Percentiles rank a stretch among this genome's conserved stretches.
phyloP scores from a whole-genome alignment of 1,140 invertebrate species.

The Drosophila fuyamai region DNA sequence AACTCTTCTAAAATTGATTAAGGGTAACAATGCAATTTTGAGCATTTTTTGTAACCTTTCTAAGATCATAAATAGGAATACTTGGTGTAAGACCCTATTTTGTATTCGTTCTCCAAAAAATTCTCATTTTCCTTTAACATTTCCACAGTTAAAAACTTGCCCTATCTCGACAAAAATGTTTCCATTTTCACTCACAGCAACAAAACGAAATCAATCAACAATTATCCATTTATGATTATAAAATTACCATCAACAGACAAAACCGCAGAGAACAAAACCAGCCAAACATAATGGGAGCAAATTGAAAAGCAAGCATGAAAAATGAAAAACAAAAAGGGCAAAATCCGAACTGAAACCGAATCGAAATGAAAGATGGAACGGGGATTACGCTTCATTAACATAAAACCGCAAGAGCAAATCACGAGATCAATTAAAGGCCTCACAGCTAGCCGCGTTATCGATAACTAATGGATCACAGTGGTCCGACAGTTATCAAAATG shows the following conservation, averaged over 20 bases:
- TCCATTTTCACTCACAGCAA: background rate
- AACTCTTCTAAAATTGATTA: too few relatives aligned
- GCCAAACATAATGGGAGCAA: conserved; percentile 27
- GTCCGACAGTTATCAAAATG: conserved; percentile 55
- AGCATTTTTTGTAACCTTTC: too few relatives aligned
- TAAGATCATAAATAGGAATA: too few relatives aligned
- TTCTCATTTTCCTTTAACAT: background rate
- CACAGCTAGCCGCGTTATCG: conserved; percentile 36
- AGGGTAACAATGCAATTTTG: too few relatives aligned
- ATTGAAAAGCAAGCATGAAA: conserved; percentile 53
- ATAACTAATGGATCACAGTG: conserved; percentile 42
- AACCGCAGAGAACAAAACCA: conserved; percentile 23
- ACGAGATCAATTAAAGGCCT: conserved; percentile 51
- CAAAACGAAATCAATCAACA: conserved; percentile 27
- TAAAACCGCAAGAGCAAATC: conserved; percentile 51
- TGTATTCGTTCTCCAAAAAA: background rate
- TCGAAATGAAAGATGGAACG: conserved; percentile 30
- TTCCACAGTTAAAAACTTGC: background rate
- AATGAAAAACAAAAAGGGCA: conserved; percentile 37
- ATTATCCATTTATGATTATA: conserved; percentile 24
- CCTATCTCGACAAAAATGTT: background rate
- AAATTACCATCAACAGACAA: conserved; percentile 21
- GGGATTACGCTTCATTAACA: conserved; percentile 57
- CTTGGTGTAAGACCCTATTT: too few relatives aligned
- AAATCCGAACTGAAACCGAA: conserved; percentile 29